Base-by-base conservation (phyloP, 2,113 vertebrate genomes). In the Arvicanthis niloticus region DNA sequence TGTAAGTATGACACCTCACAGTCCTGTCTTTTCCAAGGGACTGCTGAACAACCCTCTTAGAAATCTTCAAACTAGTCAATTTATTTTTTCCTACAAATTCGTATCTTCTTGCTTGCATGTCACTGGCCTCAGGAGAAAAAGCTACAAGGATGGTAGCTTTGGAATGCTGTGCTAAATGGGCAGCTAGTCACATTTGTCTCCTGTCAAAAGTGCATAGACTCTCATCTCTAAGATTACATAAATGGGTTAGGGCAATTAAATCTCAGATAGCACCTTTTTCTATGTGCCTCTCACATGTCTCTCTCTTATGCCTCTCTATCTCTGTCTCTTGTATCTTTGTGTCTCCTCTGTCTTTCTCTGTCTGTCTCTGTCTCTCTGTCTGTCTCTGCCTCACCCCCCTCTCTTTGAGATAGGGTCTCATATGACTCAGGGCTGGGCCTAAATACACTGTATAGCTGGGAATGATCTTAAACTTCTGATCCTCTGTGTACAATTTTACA, bases 21-120 rank as follows among this genome's bases (percentile, higher is more conserved):
- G 24, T 70, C n/a, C 75, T 89, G 45, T 78, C 78, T 73, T 95
- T 73, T 84, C 78, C 48, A 92, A 95, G 85, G 45, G 92, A 82
- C 40, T 13, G 53, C 82, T 82, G 12, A n/a, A 56, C 65, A 81
- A 84, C 58, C 48, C 31, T 93, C 88, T 80, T 77, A 65, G 92
- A 67, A 65, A 56, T 91, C 78, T 97, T 88, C 87, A 86, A 93
- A 48, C 7, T 58, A 91, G 76, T 81, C 56, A 93, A 76, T 84
- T 56, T 91, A 70, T 88, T 90, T 88, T 80, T 68, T 82, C 51
- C 87, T 77, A 90, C 45, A 81, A 75, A 87, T 48, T 88, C 72
- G 68, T 87, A 88, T 13, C 58, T 80, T 91, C 62, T 80, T 72
- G 31, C 56, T 89, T 53, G 42, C 13, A 62, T 42, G n/a, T 24